Evolutionary conservation across 1,140 invertebrate genomes (phyloP).

Genomic region (Paraescarpia echinospica): DNA sequence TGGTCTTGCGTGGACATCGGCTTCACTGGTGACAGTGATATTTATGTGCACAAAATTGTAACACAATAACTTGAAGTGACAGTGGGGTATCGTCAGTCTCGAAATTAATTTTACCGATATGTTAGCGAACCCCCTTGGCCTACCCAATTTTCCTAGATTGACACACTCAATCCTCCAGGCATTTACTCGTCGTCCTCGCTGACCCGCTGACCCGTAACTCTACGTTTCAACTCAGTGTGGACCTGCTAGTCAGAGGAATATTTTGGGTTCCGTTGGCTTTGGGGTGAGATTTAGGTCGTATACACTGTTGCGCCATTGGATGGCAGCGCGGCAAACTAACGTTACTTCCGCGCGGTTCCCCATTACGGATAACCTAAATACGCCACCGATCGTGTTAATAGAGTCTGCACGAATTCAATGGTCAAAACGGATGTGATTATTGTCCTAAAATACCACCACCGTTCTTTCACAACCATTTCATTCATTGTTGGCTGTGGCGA

Average conservation of each 20-base stretch:
- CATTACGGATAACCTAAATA: background rate
- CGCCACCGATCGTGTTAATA: too few species aligned
- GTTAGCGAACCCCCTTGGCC: background rate
- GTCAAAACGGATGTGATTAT: background rate
- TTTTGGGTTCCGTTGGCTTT: too few species aligned
- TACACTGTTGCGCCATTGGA: too few species aligned
- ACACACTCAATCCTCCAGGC: background rate
- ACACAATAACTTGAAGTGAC: background rate
- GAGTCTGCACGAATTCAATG: too few species aligned
- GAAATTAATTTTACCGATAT: background rate
- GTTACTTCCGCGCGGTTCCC: too few species aligned
- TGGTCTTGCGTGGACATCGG: background rate
- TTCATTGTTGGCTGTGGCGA: background rate
- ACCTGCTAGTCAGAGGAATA: too few species aligned
- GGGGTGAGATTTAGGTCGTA: too few species aligned
- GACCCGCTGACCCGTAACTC: background rate
- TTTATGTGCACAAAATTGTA: background rate
- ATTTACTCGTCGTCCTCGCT: too few species aligned
- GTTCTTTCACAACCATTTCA: background rate
- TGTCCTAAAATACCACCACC: background rate
- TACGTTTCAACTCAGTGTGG: too few species aligned
- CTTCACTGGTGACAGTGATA: background rate
- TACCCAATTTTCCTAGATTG: background rate
- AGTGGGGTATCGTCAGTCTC: background rate
- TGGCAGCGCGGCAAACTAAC: too few species aligned